Conservation (phyloP, 2,888 invertebrate genomes). For the Lobophora halterata region DNA sequence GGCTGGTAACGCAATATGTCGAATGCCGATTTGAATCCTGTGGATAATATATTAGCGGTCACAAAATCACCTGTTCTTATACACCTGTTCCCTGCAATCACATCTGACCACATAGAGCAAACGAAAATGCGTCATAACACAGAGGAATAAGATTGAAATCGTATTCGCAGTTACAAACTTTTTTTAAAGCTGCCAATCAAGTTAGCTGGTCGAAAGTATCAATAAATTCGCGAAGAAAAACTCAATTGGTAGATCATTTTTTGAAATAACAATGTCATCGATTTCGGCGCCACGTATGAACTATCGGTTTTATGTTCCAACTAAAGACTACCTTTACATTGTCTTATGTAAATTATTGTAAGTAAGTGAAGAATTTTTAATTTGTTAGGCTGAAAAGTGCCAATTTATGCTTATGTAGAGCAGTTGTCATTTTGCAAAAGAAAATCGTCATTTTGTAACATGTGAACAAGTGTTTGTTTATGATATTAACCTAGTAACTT, state of each 20-base stretch:
- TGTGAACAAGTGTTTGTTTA: not conserved
- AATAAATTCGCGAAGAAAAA: constrained; percentile 36
- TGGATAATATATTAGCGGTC: constrained; percentile 73
- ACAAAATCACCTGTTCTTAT: constrained; percentile 74
- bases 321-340: constrained; percentile 3
- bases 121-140: constrained; percentile 35
- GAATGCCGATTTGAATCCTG: constrained; percentile 66
- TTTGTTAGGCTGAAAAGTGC: constrained; percentile 8
- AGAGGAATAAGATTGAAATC: constrained; percentile 25
- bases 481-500: constrained; percentile 3
- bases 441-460: constrained; percentile 3
- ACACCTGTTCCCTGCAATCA: constrained; percentile 77
- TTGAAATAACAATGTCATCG: constrained; percentile 36
- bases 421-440: constrained; percentile 7
- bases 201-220: constrained; percentile 55
- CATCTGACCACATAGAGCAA: constrained; percentile 54
- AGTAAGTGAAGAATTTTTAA: constrained; percentile 7
- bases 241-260: constrained; percentile 50
- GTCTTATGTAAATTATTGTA: constrained; percentile 7
- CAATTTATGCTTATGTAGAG: constrained; percentile 7
- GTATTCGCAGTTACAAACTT: constrained; percentile 13
- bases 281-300: constrained; percentile 7
- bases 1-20: constrained; percentile 62
- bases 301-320: constrained; percentile 1
- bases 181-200: constrained; percentile 44